These are phyloP conservation scores for Porites rus DNA, from an alignment of 92 coral and sea anemone species.

Conservation along the genomic window DNA sequence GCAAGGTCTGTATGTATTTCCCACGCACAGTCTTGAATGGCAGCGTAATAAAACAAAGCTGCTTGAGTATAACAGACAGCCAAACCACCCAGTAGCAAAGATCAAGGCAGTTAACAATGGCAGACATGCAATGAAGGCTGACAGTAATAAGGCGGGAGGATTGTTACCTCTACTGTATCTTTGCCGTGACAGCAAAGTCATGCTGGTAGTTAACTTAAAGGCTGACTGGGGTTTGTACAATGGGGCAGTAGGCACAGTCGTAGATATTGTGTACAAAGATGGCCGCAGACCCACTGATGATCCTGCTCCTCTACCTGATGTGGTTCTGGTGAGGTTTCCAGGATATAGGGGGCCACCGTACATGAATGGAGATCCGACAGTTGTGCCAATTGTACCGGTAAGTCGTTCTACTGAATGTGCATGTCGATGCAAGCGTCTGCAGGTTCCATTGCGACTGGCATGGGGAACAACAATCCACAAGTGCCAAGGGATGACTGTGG, in stretches of 20 bases:
- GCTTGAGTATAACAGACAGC: constrained; percentile 21
- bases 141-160: constrained; percentile 61
- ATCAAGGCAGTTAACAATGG: constrained; percentile 49
- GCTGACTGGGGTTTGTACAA: constrained; percentile 52
- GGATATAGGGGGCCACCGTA: constrained; percentile 46
- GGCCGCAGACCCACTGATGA: constrained; percentile 49
- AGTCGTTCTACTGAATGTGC: constrained; percentile 17
- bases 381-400: constrained; percentile 55
- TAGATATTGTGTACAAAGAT: constrained; percentile 30
- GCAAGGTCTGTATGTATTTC: constrained; percentile 57
- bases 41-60: constrained; percentile 43
- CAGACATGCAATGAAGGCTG: constrained; percentile 40
- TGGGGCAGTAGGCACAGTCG: constrained; percentile 59
- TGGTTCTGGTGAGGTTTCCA: constrained; percentile 43
- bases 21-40: constrained; percentile 54
- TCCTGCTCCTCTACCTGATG: constrained; percentile 13
- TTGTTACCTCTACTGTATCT: constrained; percentile 42
- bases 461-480: not conserved
- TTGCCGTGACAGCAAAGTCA: constrained; percentile 49
- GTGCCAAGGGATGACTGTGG: constrained; percentile 35
- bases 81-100: constrained; percentile 46
- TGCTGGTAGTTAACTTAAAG: constrained; percentile 45
- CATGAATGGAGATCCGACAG: constrained; percentile 23
- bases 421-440: not conserved
- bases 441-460: not conserved